A percentile compares a stretch with the other conserved stretches of the same genome.
Evolutionary conservation across 2,113 vertebrate genomes (phyloP).

Genomic region (Lophotis ruficrista): DNA sequence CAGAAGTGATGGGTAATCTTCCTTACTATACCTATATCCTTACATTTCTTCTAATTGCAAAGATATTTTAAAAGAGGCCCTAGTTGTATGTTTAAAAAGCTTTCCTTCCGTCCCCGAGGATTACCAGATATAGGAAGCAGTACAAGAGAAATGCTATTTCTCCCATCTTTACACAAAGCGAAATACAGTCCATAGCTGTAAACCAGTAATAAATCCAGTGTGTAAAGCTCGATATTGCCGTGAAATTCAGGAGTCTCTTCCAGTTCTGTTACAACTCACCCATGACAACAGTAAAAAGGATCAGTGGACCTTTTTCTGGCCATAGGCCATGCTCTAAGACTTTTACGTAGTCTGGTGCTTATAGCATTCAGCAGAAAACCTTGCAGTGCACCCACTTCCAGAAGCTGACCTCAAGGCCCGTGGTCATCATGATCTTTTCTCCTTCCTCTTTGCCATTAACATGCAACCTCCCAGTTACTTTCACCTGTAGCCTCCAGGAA

Average conservation of each 20-base stretch:
- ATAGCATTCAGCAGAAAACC: background rate
- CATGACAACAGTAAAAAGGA: background rate
- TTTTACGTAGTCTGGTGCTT: background rate
- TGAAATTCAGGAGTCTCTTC: background rate
- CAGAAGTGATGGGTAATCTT: background rate
- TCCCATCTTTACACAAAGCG: background rate
- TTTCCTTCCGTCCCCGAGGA: accelerated
- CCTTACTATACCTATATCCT: background rate
- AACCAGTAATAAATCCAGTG: background rate
- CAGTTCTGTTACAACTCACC: background rate
- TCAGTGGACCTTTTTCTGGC: background rate
- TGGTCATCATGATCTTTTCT: background rate
- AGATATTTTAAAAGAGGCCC: background rate
- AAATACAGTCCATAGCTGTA: background rate
- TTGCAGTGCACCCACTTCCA: background rate
- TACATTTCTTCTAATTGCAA: background rate
- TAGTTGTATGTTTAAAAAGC: background rate
- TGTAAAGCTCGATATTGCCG: background rate
- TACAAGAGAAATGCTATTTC: background rate
- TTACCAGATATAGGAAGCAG: background rate
- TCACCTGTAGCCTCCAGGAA: background rate
- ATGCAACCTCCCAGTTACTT: background rate
- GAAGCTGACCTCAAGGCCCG: background rate
- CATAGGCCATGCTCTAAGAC: background rate
- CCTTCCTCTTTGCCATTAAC: background rate